These are phyloP conservation scores for Aleadryas rufinucha DNA, from an alignment of 2,113 vertebrate genomes.

Conservation along the genomic window DNA sequence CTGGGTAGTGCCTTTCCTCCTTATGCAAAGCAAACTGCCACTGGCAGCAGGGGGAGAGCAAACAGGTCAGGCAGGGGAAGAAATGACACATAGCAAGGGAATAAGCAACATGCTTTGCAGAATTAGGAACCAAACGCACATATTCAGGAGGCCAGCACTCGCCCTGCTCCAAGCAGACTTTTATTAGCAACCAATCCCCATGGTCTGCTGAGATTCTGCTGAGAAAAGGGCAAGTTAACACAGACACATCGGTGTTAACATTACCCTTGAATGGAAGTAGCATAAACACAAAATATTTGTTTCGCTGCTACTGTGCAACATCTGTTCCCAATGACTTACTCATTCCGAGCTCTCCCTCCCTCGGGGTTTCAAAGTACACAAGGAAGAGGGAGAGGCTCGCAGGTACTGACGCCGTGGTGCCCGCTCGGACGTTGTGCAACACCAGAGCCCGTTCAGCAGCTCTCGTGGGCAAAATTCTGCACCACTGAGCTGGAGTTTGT, in stretches of 20 bases:
- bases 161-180: neutral
- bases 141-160: neutral
- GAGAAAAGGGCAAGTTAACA: neutral
- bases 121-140: neutral
- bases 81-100: neutral
- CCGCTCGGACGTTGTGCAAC: neutral
- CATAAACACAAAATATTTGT: constrained; percentile 62
- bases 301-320: constrained; percentile 54
- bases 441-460: neutral
- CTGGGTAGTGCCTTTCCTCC: neutral
- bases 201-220: neutral
- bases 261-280: neutral
- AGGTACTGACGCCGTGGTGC: neutral
- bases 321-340: constrained; percentile 13
- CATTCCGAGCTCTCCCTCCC: neutral
- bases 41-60: neutral
- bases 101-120: neutral
- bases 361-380: constrained; percentile 31
- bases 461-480: neutral
- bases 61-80: constrained; percentile 17
- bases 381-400: constrained; percentile 20
- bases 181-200: neutral
- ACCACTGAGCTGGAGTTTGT: neutral
- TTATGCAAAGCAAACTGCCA: neutral
- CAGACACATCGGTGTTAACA: neutral